Percentiles rank a stretch among this genome's conserved stretches.
phyloP scores from a whole-genome alignment of 2,888 invertebrate genomes.

The Synanthedon myopaeformis region DNA sequence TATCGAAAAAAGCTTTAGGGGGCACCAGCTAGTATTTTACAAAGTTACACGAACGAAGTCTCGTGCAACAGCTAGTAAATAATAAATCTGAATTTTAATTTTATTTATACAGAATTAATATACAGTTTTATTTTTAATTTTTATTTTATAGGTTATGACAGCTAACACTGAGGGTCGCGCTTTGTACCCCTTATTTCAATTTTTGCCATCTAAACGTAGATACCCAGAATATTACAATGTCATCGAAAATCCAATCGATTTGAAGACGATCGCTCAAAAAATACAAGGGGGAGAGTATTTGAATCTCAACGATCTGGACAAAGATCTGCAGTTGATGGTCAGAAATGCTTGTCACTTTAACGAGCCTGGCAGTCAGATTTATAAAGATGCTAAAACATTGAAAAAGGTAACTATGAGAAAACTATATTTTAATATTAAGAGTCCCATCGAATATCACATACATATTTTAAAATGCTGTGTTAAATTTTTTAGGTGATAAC shows the following conservation, averaged over 20 bases:
- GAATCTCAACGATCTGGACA: constrained; percentile 84
- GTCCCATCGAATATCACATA: too few relatives aligned
- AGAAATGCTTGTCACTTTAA: constrained; percentile 96
- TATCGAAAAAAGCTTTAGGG: too few relatives aligned
- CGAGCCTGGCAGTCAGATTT: constrained; percentile 96
- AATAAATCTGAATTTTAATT: neutral
- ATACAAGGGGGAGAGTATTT: constrained; percentile 88
- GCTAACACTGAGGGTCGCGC: constrained; percentile 88
- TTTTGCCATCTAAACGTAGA: constrained; percentile 90
- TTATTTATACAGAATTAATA: neutral
- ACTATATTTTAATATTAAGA: too few relatives aligned
- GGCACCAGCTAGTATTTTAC: too few relatives aligned
- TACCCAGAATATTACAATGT: constrained; percentile 97
- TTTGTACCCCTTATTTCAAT: constrained; percentile 88
- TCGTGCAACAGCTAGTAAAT: too few relatives aligned
- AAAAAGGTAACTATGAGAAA: constrained; percentile 74
- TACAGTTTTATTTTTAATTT: neutral
- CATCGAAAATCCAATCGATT: constrained; percentile 93
- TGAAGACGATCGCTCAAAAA: constrained; percentile 92
- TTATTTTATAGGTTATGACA: constrained; percentile 75
- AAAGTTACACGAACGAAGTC: too few relatives aligned
- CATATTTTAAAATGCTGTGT: neutral
- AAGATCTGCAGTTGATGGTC: constrained; percentile 90
- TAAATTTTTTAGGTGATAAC: constrained; percentile 64
- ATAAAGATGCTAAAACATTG: constrained; percentile 92